These are phyloP conservation scores for Nothobranchius furzeri DNA, from an alignment of 2,113 vertebrate species.

Conservation along the genomic window DNA sequence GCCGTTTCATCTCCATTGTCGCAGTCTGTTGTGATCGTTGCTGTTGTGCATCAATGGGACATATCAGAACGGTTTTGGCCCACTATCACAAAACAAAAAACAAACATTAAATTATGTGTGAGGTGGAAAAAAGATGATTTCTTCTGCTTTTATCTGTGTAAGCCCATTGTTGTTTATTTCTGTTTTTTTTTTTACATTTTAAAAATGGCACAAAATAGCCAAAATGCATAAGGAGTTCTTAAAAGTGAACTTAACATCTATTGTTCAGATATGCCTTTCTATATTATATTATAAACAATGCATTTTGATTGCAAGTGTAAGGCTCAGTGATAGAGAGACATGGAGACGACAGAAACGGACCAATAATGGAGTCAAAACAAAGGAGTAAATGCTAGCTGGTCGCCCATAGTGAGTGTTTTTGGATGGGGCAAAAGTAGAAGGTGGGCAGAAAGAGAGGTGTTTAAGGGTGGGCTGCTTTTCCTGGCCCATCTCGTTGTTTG, in stretches of 20 bases:
- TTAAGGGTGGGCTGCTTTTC: constrained; percentile 69
- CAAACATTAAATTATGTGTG: constrained; percentile 39
- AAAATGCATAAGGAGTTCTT: constrained; percentile 28
- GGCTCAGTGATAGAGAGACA: constrained; percentile 5
- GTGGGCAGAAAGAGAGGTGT: constrained; percentile 41
- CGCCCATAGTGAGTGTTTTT: constrained; percentile 43
- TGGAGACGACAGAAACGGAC: constrained; percentile 18
- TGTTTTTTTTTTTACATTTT: constrained; percentile 1
- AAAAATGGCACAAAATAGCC: constrained; percentile 46
- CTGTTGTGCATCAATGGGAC: constrained; percentile 73
- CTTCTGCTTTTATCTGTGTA: constrained; percentile 1
- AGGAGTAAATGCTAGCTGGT: constrained; percentile 33
- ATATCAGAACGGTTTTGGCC: constrained; percentile 59
- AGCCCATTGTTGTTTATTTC: constrained; percentile 57
- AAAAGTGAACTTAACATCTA: constrained; percentile 33
- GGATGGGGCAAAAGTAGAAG: constrained; percentile 38
- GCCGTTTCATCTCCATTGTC: constrained; percentile 49
- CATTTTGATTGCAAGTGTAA: constrained; percentile 9
- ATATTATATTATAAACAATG: neutral
- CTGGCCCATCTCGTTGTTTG: constrained; percentile 72
- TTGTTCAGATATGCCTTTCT: constrained; percentile 12
- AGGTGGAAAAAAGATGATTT: constrained; percentile 19
- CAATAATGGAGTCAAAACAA: constrained; percentile 20
- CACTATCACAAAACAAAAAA: constrained; percentile 21
- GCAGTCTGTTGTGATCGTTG: constrained; percentile 63